Evolutionary conservation across 2,888 invertebrate genomes (phyloP).

Genomic region (Drosophila falleni): DNA sequence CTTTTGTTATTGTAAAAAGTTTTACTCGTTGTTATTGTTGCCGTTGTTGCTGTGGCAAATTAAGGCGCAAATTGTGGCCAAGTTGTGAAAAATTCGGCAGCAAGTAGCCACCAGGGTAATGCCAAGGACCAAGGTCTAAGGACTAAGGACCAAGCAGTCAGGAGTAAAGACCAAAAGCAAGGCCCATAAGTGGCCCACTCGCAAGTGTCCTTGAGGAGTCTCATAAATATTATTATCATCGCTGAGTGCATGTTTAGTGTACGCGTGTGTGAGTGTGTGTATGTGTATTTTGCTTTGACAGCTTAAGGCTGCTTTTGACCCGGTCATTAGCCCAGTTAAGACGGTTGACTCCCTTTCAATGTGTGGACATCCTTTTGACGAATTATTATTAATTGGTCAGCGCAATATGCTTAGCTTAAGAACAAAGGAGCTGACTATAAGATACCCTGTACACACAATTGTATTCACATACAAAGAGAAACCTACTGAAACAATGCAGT

Average conservation of each 20-base stretch:
- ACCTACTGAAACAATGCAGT: too few species aligned
- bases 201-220: slow-evolving; percentile 79
- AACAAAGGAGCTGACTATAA: not conserved
- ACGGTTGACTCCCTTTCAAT: not conserved
- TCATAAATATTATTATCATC: slow-evolving; percentile 81
- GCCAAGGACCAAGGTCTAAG: slow-evolving; percentile 26
- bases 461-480: not conserved
- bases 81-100: slow-evolving; percentile 70
- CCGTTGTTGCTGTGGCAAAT: slow-evolving; percentile 68
- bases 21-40: slow-evolving; percentile 40
- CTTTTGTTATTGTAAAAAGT: slow-evolving; percentile 67
- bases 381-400: slow-evolving; percentile 14
- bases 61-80: slow-evolving; percentile 82
- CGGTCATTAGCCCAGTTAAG: slow-evolving; percentile 9
- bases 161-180: slow-evolving; percentile 20
- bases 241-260: slow-evolving; percentile 53
- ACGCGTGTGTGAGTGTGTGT: slow-evolving; percentile 12
- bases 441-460: slow-evolving; percentile 5
- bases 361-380: slow-evolving; percentile 17
- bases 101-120: slow-evolving; percentile 81
- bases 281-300: slow-evolving; percentile 8
- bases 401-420: not conserved
- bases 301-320: slow-evolving; percentile 19
- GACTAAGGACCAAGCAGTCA: slow-evolving; percentile 9
- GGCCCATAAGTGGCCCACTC: slow-evolving; percentile 67